Base-by-base conservation (phyloP, 2,797 vertebrate genomes). In the Sarcoramphus papa region DNA sequence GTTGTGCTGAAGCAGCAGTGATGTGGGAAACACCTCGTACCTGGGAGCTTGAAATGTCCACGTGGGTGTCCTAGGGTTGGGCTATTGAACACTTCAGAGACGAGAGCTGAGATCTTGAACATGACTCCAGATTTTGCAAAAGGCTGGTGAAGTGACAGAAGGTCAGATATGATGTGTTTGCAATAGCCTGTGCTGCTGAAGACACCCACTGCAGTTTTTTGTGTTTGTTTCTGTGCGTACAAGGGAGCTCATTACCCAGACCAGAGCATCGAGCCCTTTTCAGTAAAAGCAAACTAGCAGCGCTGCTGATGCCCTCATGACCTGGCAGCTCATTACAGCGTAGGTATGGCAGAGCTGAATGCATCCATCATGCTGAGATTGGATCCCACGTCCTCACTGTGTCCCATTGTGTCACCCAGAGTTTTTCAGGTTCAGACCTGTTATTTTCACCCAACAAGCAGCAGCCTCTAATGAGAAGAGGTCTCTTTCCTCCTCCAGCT, bases 191-290 rank as follows among this genome's bases (percentile, higher is more conserved):
- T 24, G 50, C 45, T 80, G 50, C 70, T 77, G 60, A 59, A 77
- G 78, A 35, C 43, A 50, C 35, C 16, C 40, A 50, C 48, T 59
- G 65, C 33, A 47, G 8, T 31, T 62, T 80, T 63, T 48, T 30
- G 13, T 73, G 60, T 45, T 76, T 60, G 22, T 63, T 90, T 80
- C 78, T 45, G 19, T 68, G 60, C 1, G 10, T 79, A 56, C 12
- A n/a, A 68, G 50, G 76, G 50, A 76, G 53, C 88, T 89, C 64
- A 63, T 94, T 91, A 88, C 33, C 68, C 59, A 77, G 35, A 57
- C 37, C 13, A 22, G 48, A 88, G 51, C 62, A 62, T 40, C 0
- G 2, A 90, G 57, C 35, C 57, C 43, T 70, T 74, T 78, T 62
- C 84, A 57, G 62, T 24, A 31, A 37, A 69, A 88, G 50, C 63